phyloP scores from a whole-genome alignment of 2,113 vertebrate species.

The Tachysurus fulvidraco region DNA sequence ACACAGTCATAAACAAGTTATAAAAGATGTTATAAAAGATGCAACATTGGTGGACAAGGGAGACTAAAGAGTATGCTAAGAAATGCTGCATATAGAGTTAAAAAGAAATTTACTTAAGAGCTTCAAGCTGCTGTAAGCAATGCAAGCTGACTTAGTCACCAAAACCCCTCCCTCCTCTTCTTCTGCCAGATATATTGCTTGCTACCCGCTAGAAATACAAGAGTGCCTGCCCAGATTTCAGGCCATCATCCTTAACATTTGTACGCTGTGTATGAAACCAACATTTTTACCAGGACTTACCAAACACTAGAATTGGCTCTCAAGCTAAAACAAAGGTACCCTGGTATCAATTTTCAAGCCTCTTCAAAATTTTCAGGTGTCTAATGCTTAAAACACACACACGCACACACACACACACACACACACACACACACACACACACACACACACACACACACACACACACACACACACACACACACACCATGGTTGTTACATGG shows the following conservation, averaged over 20 bases:
- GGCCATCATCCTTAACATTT: neutral
- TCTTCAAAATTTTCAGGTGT: neutral
- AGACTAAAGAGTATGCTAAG: neutral
- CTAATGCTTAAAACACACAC: neutral
- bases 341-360: neutral
- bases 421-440: neutral
- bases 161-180: neutral
- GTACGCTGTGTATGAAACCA: neutral
- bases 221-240: neutral
- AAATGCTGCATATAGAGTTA: neutral
- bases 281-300: neutral
- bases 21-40: neutral
- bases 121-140: neutral
- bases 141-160: neutral
- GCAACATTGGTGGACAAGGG: neutral
- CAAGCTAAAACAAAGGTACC: neutral
- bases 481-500: no score
- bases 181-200: neutral
- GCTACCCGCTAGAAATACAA: neutral
- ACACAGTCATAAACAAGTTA: neutral
- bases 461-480: no score
- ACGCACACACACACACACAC: no score
- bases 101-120: conserved; percentile 8
- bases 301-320: neutral
- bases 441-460: neutral